Evolutionary conservation across 2,888 invertebrate species (phyloP).

Genomic region (Nezara viridula): DNA sequence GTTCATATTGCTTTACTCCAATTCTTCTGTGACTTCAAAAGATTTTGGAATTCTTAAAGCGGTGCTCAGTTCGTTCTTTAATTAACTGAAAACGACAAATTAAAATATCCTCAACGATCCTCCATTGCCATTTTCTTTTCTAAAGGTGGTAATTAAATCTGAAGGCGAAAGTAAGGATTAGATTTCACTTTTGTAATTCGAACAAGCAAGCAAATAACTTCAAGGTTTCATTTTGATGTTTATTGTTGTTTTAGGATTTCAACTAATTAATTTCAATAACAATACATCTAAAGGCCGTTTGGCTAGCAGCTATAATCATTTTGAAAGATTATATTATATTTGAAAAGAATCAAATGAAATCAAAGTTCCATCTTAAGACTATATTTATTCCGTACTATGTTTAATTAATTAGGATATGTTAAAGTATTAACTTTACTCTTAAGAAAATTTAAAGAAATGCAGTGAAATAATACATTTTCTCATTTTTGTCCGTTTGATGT

Average conservation of each 20-base stretch:
- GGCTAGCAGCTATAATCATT: not conserved
- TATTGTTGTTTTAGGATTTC: not conserved
- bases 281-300: too few species aligned
- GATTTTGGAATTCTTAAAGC: not conserved
- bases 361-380: too few species aligned
- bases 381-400: too few species aligned
- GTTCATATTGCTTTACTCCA: not conserved
- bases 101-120: not conserved
- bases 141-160: not conserved
- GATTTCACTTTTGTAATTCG: not conserved
- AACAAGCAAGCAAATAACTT: not conserved
- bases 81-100: conserved; percentile 1
- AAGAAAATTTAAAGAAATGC: too few species aligned
- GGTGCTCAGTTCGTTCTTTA: not conserved
- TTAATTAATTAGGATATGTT: too few species aligned
- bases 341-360: too few species aligned
- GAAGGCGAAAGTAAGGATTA: not conserved
- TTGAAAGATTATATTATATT: too few species aligned
- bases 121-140: not conserved
- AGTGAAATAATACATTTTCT: too few species aligned
- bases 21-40: not conserved
- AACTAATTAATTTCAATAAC: not conserved
- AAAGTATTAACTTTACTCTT: too few species aligned
- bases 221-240: not conserved
- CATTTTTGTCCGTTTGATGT: too few species aligned